These are phyloP conservation scores for Camponotus fellah DNA, from an alignment of 2,888 invertebrate species.

Conservation along the genomic window DNA sequence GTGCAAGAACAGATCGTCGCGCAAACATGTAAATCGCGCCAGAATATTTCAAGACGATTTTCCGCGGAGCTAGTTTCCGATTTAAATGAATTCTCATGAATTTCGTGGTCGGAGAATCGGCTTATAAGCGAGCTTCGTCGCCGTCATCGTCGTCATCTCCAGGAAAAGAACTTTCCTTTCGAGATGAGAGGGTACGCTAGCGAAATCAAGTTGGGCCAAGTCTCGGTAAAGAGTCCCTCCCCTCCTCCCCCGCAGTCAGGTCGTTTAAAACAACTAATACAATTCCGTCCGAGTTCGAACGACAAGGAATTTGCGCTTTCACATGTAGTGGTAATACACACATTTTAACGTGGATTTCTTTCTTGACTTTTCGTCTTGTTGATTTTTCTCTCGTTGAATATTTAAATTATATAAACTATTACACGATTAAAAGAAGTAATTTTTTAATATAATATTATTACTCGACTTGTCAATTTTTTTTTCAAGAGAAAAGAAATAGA, in stretches of 20 bases:
- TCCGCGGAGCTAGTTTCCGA: slow-evolving; percentile 38
- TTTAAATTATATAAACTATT: not conserved
- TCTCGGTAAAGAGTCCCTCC: not conserved
- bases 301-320: not conserved
- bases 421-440: not conserved
- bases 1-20: slow-evolving; percentile 54
- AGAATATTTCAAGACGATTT: slow-evolving; percentile 59
- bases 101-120: not conserved
- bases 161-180: slow-evolving; percentile 31
- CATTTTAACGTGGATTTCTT: not conserved
- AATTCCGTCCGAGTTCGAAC: slow-evolving; percentile 5
- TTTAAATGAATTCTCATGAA: slow-evolving; percentile 59
- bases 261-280: slow-evolving; percentile 34
- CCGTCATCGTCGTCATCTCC: slow-evolving; percentile 1
- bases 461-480: not conserved
- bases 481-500: not conserved
- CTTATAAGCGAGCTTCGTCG: slow-evolving; percentile 15
- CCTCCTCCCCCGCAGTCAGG: no score
- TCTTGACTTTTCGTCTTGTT: not conserved
- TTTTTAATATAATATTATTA: not conserved
- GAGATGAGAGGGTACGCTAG: slow-evolving; percentile 9
- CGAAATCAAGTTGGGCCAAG: slow-evolving; percentile 31
- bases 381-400: not conserved
- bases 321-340: not conserved
- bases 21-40: slow-evolving; percentile 71